Conservation (phyloP, 2,113 vertebrate species). For the Trichechus manatus region DNA sequence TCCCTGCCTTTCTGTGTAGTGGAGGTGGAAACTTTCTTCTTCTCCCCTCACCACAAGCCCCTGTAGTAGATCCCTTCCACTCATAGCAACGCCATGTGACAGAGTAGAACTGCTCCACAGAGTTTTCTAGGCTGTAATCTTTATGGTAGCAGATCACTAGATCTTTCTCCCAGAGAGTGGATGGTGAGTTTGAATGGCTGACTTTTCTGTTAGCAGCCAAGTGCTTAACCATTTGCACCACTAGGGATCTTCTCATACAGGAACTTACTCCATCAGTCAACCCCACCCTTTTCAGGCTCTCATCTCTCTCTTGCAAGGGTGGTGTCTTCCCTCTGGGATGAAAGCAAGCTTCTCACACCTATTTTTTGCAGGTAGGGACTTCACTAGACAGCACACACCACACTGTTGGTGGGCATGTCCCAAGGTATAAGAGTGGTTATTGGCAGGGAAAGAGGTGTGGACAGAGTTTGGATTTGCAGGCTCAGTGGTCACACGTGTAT, state of each 20-base stretch:
- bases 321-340: neutral
- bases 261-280: neutral
- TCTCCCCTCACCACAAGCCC: neutral
- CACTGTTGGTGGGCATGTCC: neutral
- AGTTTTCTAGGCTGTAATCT: too few relatives aligned
- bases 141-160: too few relatives aligned
- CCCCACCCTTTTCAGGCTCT: neutral
- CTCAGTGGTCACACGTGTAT: neutral
- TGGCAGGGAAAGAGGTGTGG: neutral
- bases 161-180: too few relatives aligned
- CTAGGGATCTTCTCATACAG: neutral
- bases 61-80: neutral
- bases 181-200: too few relatives aligned
- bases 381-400: neutral
- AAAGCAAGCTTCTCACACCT: neutral
- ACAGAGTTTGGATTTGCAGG: neutral
- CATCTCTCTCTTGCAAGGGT: neutral
- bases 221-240: neutral
- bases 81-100: too few relatives aligned
- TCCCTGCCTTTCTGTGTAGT: neutral
- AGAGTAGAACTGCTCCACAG: too few relatives aligned
- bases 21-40: neutral
- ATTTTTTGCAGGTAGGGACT: neutral
- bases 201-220: too few relatives aligned
- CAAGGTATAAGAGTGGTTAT: too few relatives aligned